Percentiles rank a stretch among this genome's conserved stretches.
phyloP scores from a whole-genome alignment of 1,140 invertebrate species.

The Scaptodrosophila lebanonensis region DNA sequence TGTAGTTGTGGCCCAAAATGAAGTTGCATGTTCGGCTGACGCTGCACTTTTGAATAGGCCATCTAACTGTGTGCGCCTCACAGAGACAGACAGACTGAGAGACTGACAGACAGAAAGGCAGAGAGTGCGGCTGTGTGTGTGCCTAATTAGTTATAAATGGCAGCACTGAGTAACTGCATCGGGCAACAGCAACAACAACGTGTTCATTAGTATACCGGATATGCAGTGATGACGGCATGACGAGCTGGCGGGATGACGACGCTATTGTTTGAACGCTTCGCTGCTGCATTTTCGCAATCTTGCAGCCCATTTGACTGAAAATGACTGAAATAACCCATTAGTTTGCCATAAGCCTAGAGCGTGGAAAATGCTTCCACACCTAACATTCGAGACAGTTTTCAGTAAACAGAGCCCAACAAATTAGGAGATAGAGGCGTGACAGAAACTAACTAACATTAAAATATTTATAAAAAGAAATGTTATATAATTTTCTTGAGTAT shows the following conservation, averaged over 20 bases:
- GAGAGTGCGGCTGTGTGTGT: slow-evolving; percentile 12
- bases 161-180: too few species aligned
- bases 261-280: slow-evolving; percentile 55
- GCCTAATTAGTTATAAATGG: slow-evolving; percentile 44
- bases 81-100: too few species aligned
- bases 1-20: slow-evolving; percentile 33
- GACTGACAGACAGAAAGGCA: too few species aligned
- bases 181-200: slow-evolving; percentile 47
- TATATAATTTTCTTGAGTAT: too few species aligned
- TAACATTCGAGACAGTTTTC: too few species aligned
- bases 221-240: slow-evolving; percentile 38
- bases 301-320: neutral
- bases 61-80: too few species aligned
- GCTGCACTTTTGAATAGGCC: slow-evolving; percentile 1
- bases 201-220: slow-evolving; percentile 69
- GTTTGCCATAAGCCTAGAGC: too few species aligned
- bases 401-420: too few species aligned
- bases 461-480: too few species aligned
- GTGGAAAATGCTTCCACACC: too few species aligned
- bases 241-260: slow-evolving; percentile 49
- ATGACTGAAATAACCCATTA: slow-evolving; percentile 8
- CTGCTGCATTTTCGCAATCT: slow-evolving; percentile 23
- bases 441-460: too few species aligned
- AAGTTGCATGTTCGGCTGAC: slow-evolving; percentile 55
- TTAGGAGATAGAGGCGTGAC: too few species aligned